Conservation (phyloP, 2,113 vertebrate species). For the Lampris incognitus region DNA sequence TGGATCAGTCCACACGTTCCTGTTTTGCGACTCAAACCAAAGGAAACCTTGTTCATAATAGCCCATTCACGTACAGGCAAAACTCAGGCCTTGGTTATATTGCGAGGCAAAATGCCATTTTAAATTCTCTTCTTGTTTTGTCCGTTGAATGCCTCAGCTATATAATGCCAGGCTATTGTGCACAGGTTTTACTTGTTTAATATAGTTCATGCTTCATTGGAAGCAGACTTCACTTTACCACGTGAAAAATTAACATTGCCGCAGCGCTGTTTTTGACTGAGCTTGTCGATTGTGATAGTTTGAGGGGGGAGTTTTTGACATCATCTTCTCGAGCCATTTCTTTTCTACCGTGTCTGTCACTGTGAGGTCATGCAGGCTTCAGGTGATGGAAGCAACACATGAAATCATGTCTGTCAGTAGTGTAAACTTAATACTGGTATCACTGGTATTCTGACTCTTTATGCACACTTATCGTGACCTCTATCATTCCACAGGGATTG, state of each 20-base stretch:
- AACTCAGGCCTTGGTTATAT: too few species aligned
- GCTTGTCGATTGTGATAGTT: constrained; percentile 14
- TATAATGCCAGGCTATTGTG: background rate
- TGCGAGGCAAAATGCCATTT: too few species aligned
- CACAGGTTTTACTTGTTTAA: constrained; percentile 2
- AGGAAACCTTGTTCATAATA: too few species aligned
- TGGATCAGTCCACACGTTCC: too few species aligned
- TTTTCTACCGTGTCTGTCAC: constrained; percentile 44
- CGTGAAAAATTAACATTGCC: background rate
- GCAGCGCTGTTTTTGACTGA: constrained; percentile 7
- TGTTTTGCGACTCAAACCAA: too few species aligned
- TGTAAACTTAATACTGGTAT: constrained; percentile 4
- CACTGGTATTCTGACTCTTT: background rate
- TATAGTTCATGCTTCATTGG: background rate
- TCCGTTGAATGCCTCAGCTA: constrained; percentile 11
- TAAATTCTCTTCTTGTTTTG: too few species aligned
- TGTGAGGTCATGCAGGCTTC: constrained; percentile 19
- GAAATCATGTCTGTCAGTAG: constrained; percentile 14
- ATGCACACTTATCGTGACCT: background rate
- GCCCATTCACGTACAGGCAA: too few species aligned
- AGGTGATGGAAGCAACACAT: constrained; percentile 10
- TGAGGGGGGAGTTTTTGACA: constrained; percentile 32
- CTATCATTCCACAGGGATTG: constrained; percentile 2
- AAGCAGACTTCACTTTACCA: background rate
- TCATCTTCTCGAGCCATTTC: constrained; percentile 20